Evolutionary conservation across 2,797 vertebrate species (phyloP), one percentile per base, ranked within the genome.

Genomic region (Microhierax caerulescens): DNA sequence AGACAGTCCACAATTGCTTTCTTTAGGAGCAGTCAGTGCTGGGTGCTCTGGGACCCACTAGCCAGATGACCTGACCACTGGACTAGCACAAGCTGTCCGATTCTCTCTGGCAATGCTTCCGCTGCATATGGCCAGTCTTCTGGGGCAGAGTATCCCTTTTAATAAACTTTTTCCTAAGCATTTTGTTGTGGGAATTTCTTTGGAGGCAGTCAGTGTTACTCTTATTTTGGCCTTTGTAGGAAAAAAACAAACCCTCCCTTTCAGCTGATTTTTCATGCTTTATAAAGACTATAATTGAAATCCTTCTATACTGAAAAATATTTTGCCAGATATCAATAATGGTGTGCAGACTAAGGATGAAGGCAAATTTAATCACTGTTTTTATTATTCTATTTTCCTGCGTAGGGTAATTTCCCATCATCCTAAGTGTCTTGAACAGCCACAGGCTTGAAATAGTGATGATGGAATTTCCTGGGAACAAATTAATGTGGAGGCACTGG

Each of bases 381-480:
- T 95, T 95, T 95, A 86, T 92, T 93, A 56, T 89, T 88, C 28
- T 94, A 0, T 94, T 95, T 97, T 88, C 63, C 77, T 85, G 80
- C 76, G 5, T 13, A 81, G 53, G 28, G 61, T 83, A 79, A 95
- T 94, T 93, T 96, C 88, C 88, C 80, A 85, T 93, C 88, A 88
- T 90, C 79, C 80, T 81, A 77, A 94, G 65, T 82, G 39, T 25
- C 51, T 63, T 75, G 59, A 95, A 74, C 70, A 56, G 93, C 83
- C 90, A 85, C 79, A 79, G 76, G 43, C 74, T 89, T 57, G 51
- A 96, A 96, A 94, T 30, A 79, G 77, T 93, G 90, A 92, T 76
- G 91, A 95, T 89, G 97, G 93, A 95, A 95, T 96, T 96, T 96
- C 80, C 93, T 95, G 93, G 95, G 92, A 94, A 96, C 83, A 95